Base-by-base conservation (phyloP, 2,113 vertebrate species). In the Pongo pygmaeus region DNA sequence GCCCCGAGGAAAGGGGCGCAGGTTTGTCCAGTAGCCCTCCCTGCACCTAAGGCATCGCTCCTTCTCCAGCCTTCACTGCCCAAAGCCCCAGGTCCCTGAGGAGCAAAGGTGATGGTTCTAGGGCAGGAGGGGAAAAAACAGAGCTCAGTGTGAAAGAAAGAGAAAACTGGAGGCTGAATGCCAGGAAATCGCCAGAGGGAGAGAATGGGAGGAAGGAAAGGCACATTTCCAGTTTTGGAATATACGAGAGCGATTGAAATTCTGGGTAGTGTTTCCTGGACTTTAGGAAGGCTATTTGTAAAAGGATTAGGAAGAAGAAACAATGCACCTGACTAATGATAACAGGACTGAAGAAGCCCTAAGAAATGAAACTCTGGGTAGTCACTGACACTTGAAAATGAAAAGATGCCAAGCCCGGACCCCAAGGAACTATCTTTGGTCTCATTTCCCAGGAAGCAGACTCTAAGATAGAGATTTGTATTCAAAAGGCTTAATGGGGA, bases 41-140 rank as follows among this genome's bases (percentile, higher is more conserved):
- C 30, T 48, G 6, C 25, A n/a, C 6, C 50, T 50, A 46, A 67
- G 38, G 43, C 3, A 2, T 4, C 2, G 13, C 10, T 2, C n/a
- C 83, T 87, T 64, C 48, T 38, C 25, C 2, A 1, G 30, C 78
- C 50, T 75, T 43, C 78, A 17, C n/a, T 70, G 16, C 77, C 55
- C 9, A 25, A 48, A 80, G 50, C 25, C n/a, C 23, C 13, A 4
- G 4, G 59, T 50, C 4, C 0, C 48, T 52, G 5, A 48, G 43
- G 32, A 67, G 48, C 57, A 48, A 43, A 74, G 48, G 25, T 50
- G 27, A 20, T 43, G 48, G 25, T 27, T 85, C 74, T 35, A 13
- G 46, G 20, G 23, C 48, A 48, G 75, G 25, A 27, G 13, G 9
- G n/a, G 91, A 23, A 22, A 40, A 23, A 67, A 30, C 43, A 35